Evolutionary conservation across 2,113 vertebrate species (phyloP).

Genomic region (Daboia siamensis): DNA sequence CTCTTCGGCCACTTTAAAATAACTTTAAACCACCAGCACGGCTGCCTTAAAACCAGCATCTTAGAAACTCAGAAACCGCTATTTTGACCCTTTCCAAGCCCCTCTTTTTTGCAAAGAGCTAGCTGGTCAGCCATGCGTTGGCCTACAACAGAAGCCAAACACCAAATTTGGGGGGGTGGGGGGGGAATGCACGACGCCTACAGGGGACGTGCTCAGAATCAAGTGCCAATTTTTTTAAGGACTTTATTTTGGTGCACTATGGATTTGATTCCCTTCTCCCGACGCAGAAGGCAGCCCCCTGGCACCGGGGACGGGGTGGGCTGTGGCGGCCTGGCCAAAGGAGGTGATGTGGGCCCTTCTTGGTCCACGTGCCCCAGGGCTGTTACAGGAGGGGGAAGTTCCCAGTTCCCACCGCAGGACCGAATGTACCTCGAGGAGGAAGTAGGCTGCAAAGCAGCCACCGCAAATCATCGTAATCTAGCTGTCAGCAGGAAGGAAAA

Average conservation of each 20-base stretch:
- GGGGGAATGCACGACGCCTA: not conserved
- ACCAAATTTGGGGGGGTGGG: rapidly evolving
- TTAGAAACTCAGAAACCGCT: not conserved
- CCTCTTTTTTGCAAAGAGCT: not conserved
- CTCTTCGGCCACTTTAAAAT: not conserved
- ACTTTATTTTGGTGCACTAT: not conserved
- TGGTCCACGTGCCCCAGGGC: rapidly evolving
- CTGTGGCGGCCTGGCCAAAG: not conserved
- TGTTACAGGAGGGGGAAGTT: not conserved
- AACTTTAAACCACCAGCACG: not conserved
- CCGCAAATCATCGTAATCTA: not conserved
- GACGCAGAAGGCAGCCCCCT: too few species aligned
- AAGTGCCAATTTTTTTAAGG: not conserved
- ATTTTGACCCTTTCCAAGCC: not conserved
- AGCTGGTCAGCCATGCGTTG: not conserved
- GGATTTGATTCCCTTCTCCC: not conserved
- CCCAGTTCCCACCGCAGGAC: too few species aligned
- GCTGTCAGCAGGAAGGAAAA: not conserved
- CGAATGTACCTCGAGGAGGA: not conserved
- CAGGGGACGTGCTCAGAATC: not conserved
- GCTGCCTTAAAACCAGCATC: not conserved
- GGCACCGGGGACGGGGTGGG: not conserved
- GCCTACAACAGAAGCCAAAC: not conserved
- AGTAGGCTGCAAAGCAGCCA: not conserved
- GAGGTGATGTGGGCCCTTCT: not conserved